Conservation (phyloP, 1,140 invertebrate species). For the Drosophila kepulauana region DNA sequence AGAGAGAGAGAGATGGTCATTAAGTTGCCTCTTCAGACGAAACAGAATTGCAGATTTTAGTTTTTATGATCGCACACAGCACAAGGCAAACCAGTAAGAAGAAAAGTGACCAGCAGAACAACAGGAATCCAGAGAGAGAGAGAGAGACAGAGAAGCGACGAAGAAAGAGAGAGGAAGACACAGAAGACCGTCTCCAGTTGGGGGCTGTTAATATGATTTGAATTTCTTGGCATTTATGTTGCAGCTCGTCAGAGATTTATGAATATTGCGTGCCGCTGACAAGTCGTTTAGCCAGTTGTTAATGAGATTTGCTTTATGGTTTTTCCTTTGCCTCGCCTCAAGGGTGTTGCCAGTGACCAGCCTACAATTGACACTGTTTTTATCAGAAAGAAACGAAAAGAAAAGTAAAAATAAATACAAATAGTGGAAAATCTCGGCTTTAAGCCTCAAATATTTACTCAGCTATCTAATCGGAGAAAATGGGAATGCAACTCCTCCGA, state of each 20-base stretch:
- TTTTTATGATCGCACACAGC: conserved; percentile 60
- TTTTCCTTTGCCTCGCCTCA: conserved; percentile 6
- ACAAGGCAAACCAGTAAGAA: conserved; percentile 66
- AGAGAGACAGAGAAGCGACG: conserved; percentile 1
- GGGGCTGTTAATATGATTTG: conserved; percentile 34
- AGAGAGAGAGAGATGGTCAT: conserved; percentile 19
- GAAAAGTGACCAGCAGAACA: conserved; percentile 19
- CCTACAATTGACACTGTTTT: conserved; percentile 18
- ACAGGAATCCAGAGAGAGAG: conserved; percentile 15
- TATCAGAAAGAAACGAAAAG: conserved; percentile 10
- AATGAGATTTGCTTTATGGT: conserved; percentile 40
- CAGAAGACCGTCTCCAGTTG: not conserved
- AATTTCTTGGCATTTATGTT: conserved; percentile 30
- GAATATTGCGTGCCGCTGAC: conserved; percentile 36
- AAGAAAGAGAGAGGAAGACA: not conserved
- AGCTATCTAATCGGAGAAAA: conserved; percentile 2
- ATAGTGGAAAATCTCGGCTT: conserved; percentile 10
- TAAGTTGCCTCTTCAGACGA: conserved; percentile 26
- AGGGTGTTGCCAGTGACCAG: not conserved
- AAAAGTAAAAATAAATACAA: conserved; percentile 4
- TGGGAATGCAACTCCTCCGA: conserved; percentile 17
- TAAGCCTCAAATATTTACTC: not conserved
- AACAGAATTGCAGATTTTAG: conserved; percentile 38
- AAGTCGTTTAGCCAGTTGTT: conserved; percentile 36
- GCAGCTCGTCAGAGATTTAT: conserved; percentile 26